Percentiles rank a stretch among this genome's conserved stretches.
Conservation (phyloP, 2,113 vertebrate genomes). For the Hippocampus zosterae region DNA sequence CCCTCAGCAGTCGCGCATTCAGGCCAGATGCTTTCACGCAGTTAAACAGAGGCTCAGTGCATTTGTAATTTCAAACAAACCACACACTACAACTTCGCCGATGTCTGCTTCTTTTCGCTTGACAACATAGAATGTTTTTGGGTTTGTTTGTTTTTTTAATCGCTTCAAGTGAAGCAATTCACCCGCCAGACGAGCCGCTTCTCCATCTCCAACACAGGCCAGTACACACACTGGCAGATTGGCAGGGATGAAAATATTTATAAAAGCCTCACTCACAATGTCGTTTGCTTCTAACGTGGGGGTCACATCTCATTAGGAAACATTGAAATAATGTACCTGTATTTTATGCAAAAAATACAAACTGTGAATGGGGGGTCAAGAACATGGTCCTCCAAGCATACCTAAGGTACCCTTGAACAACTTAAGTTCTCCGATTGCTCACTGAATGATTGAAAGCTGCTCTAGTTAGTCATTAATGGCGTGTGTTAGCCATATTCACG, state of each 20-base stretch:
- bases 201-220: conserved; percentile 12
- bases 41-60: background rate
- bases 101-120: conserved; percentile 12
- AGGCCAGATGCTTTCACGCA: conserved; percentile 48
- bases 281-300: background rate
- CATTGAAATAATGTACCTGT: background rate
- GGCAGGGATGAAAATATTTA: conserved; percentile 27
- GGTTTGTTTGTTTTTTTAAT: conserved; percentile 15
- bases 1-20: conserved; percentile 43
- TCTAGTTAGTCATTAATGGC: background rate
- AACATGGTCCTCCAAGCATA: no score
- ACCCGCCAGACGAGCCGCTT: conserved; percentile 43
- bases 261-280: background rate
- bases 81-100: background rate
- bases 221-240: conserved; percentile 23
- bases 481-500: background rate
- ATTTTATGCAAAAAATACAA: background rate
- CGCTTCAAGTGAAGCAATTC: conserved; percentile 23
- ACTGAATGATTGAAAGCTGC: background rate
- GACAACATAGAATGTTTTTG: conserved; percentile 14
- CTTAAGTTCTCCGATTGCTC: no score
- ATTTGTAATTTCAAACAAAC: background rate
- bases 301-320: background rate
- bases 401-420: no score
- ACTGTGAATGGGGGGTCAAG: no score